A percentile compares a stretch with the other conserved stretches of the same genome.
These are phyloP conservation scores for Tichodroma muraria DNA, from an alignment of 2,113 vertebrate genomes.

Conservation along the genomic window DNA sequence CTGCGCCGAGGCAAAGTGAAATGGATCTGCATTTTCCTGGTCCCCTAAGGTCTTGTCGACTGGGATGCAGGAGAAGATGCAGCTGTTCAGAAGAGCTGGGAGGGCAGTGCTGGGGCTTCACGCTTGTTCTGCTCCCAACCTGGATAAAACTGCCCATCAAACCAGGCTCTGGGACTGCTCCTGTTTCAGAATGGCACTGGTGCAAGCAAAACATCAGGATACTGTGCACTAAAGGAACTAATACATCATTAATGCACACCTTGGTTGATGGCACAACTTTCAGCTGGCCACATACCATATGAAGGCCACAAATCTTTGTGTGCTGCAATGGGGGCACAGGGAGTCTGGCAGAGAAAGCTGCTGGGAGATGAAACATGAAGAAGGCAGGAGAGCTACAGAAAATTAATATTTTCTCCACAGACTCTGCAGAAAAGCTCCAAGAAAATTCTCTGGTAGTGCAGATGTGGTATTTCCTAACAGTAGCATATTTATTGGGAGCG, in stretches of 20 bases:
- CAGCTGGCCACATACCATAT: background rate
- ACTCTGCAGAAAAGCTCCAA: background rate
- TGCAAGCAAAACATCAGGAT: background rate
- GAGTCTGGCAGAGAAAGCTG: background rate
- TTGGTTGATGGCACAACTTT: background rate
- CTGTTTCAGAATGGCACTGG: background rate
- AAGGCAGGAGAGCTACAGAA: background rate
- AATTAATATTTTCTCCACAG: background rate
- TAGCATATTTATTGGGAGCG: background rate
- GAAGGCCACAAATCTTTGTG: background rate
- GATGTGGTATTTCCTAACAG: slow-evolving; percentile 3
- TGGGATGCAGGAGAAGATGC: background rate
- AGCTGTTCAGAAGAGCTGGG: background rate
- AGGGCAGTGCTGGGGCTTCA: background rate
- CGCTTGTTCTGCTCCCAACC: background rate
- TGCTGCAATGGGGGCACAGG: background rate
- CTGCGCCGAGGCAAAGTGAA: background rate
- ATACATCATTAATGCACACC: background rate
- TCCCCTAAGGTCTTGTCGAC: background rate
- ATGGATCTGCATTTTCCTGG: background rate
- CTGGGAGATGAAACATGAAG: background rate
- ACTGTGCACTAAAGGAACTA: background rate
- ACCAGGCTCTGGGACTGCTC: background rate
- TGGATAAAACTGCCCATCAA: background rate
- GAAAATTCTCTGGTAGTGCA: background rate